phyloP scores from a whole-genome alignment of 2,113 vertebrate genomes.

The Alaudala cheleensis region DNA sequence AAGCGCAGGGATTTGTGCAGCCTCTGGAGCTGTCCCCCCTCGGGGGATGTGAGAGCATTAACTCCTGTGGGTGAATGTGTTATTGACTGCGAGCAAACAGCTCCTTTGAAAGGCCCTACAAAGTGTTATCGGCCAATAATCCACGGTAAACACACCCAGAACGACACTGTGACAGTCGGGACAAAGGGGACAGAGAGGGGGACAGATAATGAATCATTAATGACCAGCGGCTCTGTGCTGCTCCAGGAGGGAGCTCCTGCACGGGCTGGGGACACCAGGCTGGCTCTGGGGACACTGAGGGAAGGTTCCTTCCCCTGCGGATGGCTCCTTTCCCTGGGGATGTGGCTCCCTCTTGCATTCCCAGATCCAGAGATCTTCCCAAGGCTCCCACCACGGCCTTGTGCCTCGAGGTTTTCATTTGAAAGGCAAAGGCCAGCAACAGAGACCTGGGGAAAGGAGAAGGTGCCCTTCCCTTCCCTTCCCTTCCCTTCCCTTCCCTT shows the following conservation, averaged over 20 bases:
- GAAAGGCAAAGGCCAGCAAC: background rate
- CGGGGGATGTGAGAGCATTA: slow-evolving; percentile 18
- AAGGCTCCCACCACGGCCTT: background rate
- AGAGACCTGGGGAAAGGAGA: background rate
- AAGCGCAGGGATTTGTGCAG: too few species aligned
- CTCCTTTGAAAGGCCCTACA: slow-evolving; percentile 25
- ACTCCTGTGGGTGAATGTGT: slow-evolving; percentile 38
- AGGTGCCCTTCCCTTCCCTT: too few species aligned
- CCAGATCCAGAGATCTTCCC: background rate
- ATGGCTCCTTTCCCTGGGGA: background rate
- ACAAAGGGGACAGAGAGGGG: slow-evolving; percentile 29
- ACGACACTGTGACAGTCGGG: slow-evolving; percentile 32
- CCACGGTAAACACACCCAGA: slow-evolving; percentile 39
- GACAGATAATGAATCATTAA: slow-evolving; percentile 62
- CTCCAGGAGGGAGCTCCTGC: background rate
- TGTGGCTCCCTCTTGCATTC: background rate
- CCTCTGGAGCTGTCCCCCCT: too few species aligned
- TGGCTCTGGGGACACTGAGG: background rate
- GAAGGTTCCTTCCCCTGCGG: background rate
- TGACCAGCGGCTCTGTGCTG: background rate
- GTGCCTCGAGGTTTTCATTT: background rate
- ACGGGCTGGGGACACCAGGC: background rate
- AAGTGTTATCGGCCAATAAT: slow-evolving; percentile 30
- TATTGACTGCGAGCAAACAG: slow-evolving; percentile 63
- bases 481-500: background rate